Percentiles rank a stretch among this genome's conserved stretches.
phyloP scores from a whole-genome alignment of 2,797 vertebrate species.

The Anomalospiza imberbis region DNA sequence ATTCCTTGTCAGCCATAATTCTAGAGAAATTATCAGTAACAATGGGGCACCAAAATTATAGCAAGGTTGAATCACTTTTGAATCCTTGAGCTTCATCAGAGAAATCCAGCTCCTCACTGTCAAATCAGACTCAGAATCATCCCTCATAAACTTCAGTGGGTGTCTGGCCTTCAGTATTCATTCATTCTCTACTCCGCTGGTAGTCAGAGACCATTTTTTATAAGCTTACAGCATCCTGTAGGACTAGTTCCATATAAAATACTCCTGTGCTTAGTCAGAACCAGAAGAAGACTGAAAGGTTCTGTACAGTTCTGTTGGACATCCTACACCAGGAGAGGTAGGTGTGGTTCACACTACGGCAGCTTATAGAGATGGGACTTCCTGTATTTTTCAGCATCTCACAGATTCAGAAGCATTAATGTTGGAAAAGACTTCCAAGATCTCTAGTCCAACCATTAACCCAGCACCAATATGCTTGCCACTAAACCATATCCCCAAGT shows the following conservation, averaged over 20 bases:
- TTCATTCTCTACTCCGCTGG: not conserved
- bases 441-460: not conserved
- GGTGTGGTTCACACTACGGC: not conserved
- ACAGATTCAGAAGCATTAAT: not conserved
- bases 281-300: not conserved
- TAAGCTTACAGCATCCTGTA: not conserved
- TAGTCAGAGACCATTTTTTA: not conserved
- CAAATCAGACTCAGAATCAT: not conserved
- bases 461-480: not conserved
- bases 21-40: not conserved
- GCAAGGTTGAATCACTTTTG: not conserved
- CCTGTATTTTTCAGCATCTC: not conserved
- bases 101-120: not conserved
- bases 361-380: not conserved
- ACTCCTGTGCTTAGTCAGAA: not conserved
- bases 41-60: not conserved
- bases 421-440: not conserved
- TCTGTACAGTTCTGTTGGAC: not conserved
- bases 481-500: not conserved
- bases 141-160: not conserved
- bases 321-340: not conserved
- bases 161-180: not conserved
- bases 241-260: not conserved
- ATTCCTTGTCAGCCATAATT: not conserved
- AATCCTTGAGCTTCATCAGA: not conserved